Evolutionary conservation across 2,888 invertebrate genomes (phyloP), one percentile per base, ranked within the genome.

Genomic region (Pammene aurita): DNA sequence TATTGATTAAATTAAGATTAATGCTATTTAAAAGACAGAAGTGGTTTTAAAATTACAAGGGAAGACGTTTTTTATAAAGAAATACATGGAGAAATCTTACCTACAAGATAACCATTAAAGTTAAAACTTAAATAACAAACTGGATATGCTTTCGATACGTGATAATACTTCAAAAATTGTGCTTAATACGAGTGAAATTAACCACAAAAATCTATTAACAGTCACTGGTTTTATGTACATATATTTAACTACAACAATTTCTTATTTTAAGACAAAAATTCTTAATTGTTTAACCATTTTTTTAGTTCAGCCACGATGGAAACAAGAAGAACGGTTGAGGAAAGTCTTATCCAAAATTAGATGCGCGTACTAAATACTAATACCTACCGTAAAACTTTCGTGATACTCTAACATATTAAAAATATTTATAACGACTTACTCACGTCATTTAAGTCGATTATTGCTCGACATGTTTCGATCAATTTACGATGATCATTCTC

Each of bases 81-180:
- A 73, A 74, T 60, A 54, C 72, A 73, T 34, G 42, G 56, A 72
- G 72, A 71, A 75, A 74, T 42, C 69, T 71, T 75, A 80, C 66
- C 63, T 73, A 78, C 67, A 74, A 50, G n/a, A 26, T 66, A 66
- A 74, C 71, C 54, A 72, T 73, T 60, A 75, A 76, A 74, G 14
- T 44, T 48, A 58, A 64, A 58, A 58, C 64, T 44, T 68, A 68
- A 18, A 16, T 63, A 42, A 34, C 2, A 44, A 34, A 41, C 70
- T 38, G 26, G 64, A 67, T 67, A 73, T 74, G 84, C 85, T 84
- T 85, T 85, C 74, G 60, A 74, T 41, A 74, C 78, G 80, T 81
- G 79, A 78, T 77, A 78, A 80, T 82, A 78, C 74, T 78, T 80
- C 78, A 78, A 80, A 82, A 83, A 81, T 84, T 83, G 88, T 87